Evolutionary conservation across 2,797 vertebrate species (phyloP), one percentile per base, ranked within the genome.

Genomic region (Sebastes paucispinis): DNA sequence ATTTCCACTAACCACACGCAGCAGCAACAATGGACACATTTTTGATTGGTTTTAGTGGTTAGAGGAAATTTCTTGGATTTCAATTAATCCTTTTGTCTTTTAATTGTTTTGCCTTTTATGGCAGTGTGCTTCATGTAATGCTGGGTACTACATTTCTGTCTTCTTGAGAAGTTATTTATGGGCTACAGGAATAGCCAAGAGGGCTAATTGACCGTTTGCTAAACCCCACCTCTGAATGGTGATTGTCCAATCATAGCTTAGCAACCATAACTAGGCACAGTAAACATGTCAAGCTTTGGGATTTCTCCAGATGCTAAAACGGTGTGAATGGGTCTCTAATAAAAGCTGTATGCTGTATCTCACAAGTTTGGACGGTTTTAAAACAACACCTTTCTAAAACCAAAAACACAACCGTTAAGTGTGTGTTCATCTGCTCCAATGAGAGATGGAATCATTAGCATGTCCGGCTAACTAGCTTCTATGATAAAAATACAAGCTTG

Each of bases 11-110:
- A 80, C 39, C 77, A 76, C 31, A 57, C 5, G 1, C 20, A 67
- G 39, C 5, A 27, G n/a, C 3, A 59, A 59, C 31, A 79, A 25
- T 43, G 29, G 22, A 29, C 7, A 75, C 8, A 18, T 27, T 27
- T 65, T 50, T 71, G 31, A 68, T 67, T 74, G 20, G 59, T 22
- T n/a, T 69, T 25, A 80, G 75, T 80, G 84, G 65, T 89, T 80
- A 36, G 43, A 80, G 67, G 80, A 80, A 71, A 68, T 72, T 50
- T 82, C 66, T 79, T 81, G 50, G 67, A 27, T 70, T 75, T 75
- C 54, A 67, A 22, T 67, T 8, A 54, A 27, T 86, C n/a, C 24
- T 24, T 82, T 80, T 52, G 62, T 75, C 62, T 75, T 75, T 24
- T 8, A 47, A 76, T 81, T 2, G 8, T 75, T 80, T 70, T 64